phyloP scores from a whole-genome alignment of 2,797 vertebrate species.

The Sebastes paucispinis region DNA sequence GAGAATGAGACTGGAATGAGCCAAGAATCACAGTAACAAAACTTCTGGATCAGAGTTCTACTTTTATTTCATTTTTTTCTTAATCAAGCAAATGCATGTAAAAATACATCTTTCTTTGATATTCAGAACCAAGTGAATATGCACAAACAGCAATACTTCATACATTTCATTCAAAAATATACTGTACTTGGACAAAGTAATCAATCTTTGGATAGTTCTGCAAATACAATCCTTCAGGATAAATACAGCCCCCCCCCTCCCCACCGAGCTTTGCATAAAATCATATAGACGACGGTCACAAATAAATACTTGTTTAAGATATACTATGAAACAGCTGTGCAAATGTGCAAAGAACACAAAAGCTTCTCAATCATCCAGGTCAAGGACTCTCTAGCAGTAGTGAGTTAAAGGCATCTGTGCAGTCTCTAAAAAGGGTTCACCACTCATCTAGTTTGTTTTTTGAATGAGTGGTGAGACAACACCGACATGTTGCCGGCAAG shows the following conservation, averaged over 20 bases:
- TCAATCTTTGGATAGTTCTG: slow-evolving; percentile 20
- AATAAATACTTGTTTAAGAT: slow-evolving; percentile 10
- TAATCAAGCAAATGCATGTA: slow-evolving; percentile 20
- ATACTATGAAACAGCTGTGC: neutral
- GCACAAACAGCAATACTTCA: slow-evolving; percentile 25
- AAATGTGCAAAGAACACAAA: slow-evolving; percentile 13
- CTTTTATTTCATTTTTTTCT: slow-evolving; percentile 10
- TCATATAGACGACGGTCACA: neutral
- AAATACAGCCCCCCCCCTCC: neutral
- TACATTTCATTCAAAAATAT: slow-evolving; percentile 44
- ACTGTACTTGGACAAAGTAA: slow-evolving; percentile 5
- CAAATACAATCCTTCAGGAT: slow-evolving; percentile 11
- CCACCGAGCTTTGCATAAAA: neutral
- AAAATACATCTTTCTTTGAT: slow-evolving; percentile 36
- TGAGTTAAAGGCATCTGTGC: slow-evolving; percentile 26
- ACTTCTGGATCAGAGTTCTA: neutral
- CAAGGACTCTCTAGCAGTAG: neutral
- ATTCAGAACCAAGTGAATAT: slow-evolving; percentile 12
- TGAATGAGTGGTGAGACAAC: neutral
- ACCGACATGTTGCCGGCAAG: neutral
- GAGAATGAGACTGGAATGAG: no score
- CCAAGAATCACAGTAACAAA: neutral
- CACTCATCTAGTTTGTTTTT: neutral
- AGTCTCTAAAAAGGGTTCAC: neutral
- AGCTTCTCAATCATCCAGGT: neutral